Percentiles rank a stretch among this genome's conserved stretches.
phyloP scores from a whole-genome alignment of 2,113 vertebrate species.

The Tympanuchus pallidicinctus region DNA sequence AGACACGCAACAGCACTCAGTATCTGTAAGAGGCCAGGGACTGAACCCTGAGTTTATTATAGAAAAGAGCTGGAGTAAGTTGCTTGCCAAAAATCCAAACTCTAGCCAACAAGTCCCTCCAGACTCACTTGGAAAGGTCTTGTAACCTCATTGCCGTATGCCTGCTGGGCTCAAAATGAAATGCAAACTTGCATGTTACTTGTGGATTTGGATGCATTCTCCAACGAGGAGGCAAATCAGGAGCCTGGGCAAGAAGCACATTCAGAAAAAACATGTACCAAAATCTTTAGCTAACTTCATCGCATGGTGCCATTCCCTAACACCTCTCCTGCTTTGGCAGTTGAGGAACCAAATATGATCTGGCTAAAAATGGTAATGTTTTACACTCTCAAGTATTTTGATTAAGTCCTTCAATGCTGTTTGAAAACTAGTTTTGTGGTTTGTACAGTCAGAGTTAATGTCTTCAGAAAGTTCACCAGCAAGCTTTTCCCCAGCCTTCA shows the following conservation, averaged over 20 bases:
- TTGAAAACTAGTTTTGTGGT: neutral
- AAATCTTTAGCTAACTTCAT: neutral
- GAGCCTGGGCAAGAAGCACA: neutral
- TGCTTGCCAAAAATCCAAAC: conserved; percentile 70
- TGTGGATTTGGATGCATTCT: conserved; percentile 45
- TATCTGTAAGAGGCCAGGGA: conserved; percentile 49
- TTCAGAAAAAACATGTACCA: neutral
- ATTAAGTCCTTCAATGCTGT: neutral
- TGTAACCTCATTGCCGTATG: conserved; percentile 58
- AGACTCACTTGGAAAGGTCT: conserved; percentile 69
- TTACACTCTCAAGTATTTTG: neutral
- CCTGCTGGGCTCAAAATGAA: conserved; percentile 75
- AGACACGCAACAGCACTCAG: conserved; percentile 49
- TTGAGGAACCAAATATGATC: neutral
- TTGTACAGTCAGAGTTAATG: neutral
- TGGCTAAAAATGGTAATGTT: neutral
- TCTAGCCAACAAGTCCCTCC: conserved; percentile 68
- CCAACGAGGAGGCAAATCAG: conserved; percentile 21
- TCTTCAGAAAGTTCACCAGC: neutral
- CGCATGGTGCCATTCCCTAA: neutral
- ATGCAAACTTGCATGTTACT: conserved; percentile 64
- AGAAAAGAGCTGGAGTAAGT: conserved; percentile 54
- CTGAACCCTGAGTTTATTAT: conserved; percentile 66
- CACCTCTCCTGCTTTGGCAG: neutral
- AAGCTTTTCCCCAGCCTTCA: neutral